Percentiles rank a stretch among this genome's conserved stretches.
phyloP scores from a whole-genome alignment of 2,888 invertebrate genomes.

The Hartigia nigra region DNA sequence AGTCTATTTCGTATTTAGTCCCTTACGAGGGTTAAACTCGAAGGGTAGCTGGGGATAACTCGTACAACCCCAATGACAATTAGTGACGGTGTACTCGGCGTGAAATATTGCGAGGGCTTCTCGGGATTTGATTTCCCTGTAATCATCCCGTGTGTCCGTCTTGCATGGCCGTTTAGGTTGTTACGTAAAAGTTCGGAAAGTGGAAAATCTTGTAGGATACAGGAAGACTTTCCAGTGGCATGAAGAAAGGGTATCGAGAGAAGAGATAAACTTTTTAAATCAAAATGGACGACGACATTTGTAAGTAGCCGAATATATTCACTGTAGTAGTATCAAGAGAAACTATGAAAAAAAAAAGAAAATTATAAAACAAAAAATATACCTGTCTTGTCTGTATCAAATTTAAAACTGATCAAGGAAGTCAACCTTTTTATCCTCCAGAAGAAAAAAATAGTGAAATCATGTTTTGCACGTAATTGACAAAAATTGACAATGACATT shows the following conservation, averaged over 20 bases:
- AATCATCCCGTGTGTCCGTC: not conserved
- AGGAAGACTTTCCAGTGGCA: not conserved
- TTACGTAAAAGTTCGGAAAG: conserved; percentile 6
- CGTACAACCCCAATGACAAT: not conserved
- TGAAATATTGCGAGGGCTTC: not conserved
- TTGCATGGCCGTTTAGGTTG: not conserved
- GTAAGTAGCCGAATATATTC: conserved; percentile 38
- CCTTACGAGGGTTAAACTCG: not conserved
- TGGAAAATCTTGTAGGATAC: conserved; percentile 8
- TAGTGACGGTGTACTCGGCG: not conserved
- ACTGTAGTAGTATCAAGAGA: not conserved
- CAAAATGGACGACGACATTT: conserved; percentile 47
- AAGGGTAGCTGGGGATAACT: not conserved
- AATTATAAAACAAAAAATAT: not conserved
- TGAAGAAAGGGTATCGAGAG: conserved; percentile 3
- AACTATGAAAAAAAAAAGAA: not conserved
- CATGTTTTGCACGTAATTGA: not conserved
- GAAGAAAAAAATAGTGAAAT: not conserved
- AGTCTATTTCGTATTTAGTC: not conserved
- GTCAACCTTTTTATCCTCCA: not conserved
- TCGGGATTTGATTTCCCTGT: conserved; percentile 1
- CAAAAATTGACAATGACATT: not conserved
- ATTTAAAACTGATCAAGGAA: not conserved
- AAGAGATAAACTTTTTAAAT: conserved; percentile 17
- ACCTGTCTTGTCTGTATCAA: not conserved